A percentile compares a stretch with the other conserved stretches of the same genome.
Conservation (phyloP, 2,888 invertebrate genomes). For the Drosophila testacea region DNA sequence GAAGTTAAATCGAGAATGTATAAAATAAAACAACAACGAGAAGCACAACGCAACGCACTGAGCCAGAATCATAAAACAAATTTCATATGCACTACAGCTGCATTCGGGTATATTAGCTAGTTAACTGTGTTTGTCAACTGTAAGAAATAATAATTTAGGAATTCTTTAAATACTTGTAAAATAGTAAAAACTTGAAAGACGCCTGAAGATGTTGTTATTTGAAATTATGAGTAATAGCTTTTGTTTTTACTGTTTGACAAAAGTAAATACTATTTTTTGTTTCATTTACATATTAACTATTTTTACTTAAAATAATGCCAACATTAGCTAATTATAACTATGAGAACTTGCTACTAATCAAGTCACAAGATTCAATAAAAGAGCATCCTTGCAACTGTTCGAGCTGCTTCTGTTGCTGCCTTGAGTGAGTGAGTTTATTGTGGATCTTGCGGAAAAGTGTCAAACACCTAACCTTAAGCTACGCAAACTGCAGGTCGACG, state of each 20-base stretch:
- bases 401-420: conserved; percentile 3
- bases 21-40: conserved; percentile 27
- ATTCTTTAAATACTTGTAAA: too few relatives aligned
- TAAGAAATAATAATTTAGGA: too few relatives aligned
- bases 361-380: background rate
- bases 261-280: too few relatives aligned
- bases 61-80: conserved; percentile 64
- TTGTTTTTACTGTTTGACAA: too few relatives aligned
- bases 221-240: too few relatives aligned
- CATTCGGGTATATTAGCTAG: background rate
- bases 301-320: too few relatives aligned
- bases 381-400: conserved; percentile 8
- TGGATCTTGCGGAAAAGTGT: conserved; percentile 61
- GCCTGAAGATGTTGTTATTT: too few relatives aligned
- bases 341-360: too few relatives aligned
- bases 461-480: conserved; percentile 60
- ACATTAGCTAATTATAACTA: too few relatives aligned
- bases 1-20: conserved; percentile 60
- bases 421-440: conserved; percentile 26
- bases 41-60: conserved; percentile 17
- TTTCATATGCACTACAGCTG: conserved; percentile 35
- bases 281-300: too few relatives aligned
- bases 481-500: conserved; percentile 34
- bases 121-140: background rate
- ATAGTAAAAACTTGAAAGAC: too few relatives aligned